A percentile compares a stretch with the other conserved stretches of the same genome.
Conservation (phyloP, 2,113 vertebrate genomes). For the Chitala chitala region DNA sequence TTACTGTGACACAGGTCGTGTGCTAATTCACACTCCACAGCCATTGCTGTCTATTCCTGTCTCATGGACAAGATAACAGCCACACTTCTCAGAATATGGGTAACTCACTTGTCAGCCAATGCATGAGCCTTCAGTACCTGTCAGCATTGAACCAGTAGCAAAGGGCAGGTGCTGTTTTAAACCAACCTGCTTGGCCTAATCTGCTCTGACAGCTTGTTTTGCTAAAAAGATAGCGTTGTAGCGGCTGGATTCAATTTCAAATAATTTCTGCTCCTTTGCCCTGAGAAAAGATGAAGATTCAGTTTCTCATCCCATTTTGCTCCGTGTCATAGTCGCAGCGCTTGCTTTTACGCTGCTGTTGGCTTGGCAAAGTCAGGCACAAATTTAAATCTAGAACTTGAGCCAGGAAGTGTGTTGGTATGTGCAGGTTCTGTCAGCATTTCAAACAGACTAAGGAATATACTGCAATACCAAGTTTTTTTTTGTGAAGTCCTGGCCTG, state of each 20-base stretch:
- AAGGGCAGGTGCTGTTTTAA: background rate
- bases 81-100: background rate
- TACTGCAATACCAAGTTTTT: background rate
- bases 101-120: background rate
- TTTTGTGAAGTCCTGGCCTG: background rate
- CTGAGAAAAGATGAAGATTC: too few species aligned
- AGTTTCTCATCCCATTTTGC: background rate
- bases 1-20: background rate
- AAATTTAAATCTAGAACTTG: background rate
- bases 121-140: background rate
- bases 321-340: background rate
- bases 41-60: background rate
- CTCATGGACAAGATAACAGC: conserved; percentile 15
- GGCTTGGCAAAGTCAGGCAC: background rate
- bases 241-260: too few species aligned
- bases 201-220: background rate
- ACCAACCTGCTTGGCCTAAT: background rate
- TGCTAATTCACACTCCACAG: conserved; percentile 6
- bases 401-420: background rate
- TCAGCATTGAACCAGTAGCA: background rate
- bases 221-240: background rate
- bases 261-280: too few species aligned
- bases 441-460: background rate
- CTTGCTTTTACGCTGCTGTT: background rate
- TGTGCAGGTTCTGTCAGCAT: too few species aligned